phyloP scores from a whole-genome alignment of 1,140 invertebrate species.

The Adelges cooleyi region DNA sequence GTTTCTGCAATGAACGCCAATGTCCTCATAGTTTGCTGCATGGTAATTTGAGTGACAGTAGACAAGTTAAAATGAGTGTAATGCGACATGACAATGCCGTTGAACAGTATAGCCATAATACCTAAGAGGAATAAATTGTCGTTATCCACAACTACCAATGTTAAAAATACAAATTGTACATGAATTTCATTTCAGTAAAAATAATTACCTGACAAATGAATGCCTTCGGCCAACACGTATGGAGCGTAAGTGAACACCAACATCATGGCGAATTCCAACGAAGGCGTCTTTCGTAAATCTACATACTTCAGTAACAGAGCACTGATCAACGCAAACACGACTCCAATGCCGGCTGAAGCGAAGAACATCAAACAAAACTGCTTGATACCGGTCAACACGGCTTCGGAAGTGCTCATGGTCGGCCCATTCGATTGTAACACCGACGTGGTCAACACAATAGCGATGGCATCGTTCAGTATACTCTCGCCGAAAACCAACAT shows the following conservation, averaged over 20 bases:
- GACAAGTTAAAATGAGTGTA: slow-evolving; percentile 98
- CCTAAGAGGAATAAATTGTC: slow-evolving; percentile 46
- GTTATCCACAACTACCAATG: background rate
- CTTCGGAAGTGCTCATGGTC: slow-evolving; percentile 60
- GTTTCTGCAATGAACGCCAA: slow-evolving; percentile 96
- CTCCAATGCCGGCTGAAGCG: slow-evolving; percentile 94
- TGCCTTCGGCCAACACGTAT: slow-evolving; percentile 93
- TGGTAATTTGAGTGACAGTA: slow-evolving; percentile 96
- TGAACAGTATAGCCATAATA: slow-evolving; percentile 98
- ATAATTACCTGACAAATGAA: slow-evolving; percentile 76
- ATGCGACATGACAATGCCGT: slow-evolving; percentile 99
- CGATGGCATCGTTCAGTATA: slow-evolving; percentile 95
- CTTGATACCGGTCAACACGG: slow-evolving; percentile 77
- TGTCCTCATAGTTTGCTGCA: slow-evolving; percentile 97
- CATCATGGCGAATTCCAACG: slow-evolving; percentile 96
- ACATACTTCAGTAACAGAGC: slow-evolving; percentile 90
- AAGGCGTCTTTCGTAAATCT: slow-evolving; percentile 93
- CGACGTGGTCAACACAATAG: slow-evolving; percentile 91
- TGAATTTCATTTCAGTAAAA: background rate
- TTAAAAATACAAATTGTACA: background rate
- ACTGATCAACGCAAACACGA: slow-evolving; percentile 85
- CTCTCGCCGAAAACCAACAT: slow-evolving; percentile 99
- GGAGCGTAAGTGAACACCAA: slow-evolving; percentile 96
- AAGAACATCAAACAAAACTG: slow-evolving; percentile 97
- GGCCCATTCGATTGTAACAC: slow-evolving; percentile 65